These are phyloP conservation scores for Parascotia fuliginaria DNA, from an alignment of 2,888 invertebrate genomes.

Conservation along the genomic window DNA sequence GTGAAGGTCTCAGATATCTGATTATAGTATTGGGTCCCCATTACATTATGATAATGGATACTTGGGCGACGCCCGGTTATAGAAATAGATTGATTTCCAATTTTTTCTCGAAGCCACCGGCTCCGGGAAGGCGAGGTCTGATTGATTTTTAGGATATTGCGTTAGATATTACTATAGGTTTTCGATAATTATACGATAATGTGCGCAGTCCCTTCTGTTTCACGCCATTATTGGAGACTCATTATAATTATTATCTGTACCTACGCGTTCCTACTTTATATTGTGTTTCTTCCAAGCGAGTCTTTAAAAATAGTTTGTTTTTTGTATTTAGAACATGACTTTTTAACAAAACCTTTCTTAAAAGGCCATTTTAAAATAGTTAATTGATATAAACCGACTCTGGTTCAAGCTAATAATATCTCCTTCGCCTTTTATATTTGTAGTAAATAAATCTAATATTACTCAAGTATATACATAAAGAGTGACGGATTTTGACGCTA, in stretches of 20 bases:
- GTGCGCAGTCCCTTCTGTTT: slow-evolving; percentile 32
- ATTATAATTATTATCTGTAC: slow-evolving; percentile 9
- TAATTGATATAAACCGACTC: too few relatives aligned
- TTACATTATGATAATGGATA: slow-evolving; percentile 77
- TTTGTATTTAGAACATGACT: too few relatives aligned
- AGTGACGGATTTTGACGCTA: too few relatives aligned
- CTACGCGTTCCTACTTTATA: slow-evolving; percentile 26
- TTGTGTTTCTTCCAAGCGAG: slow-evolving; percentile 20
- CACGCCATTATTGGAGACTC: slow-evolving; percentile 24
- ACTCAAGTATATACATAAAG: too few relatives aligned
- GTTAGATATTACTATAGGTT: slow-evolving; percentile 51
- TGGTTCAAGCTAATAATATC: too few relatives aligned
- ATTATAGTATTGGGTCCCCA: slow-evolving; percentile 76
- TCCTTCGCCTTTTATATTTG: too few relatives aligned
- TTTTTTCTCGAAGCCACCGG: slow-evolving; percentile 58
- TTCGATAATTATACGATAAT: slow-evolving; percentile 56
- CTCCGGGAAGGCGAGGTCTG: slow-evolving; percentile 50
- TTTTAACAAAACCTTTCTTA: too few relatives aligned
- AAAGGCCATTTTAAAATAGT: too few relatives aligned
- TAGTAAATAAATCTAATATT: too few relatives aligned
- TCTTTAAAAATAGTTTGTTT: too few relatives aligned
- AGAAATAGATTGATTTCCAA: slow-evolving; percentile 79
- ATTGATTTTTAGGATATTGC: slow-evolving; percentile 67
- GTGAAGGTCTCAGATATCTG: slow-evolving; percentile 72
- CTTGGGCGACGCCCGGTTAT: slow-evolving; percentile 70